Percentiles rank a stretch among this genome's conserved stretches.
Conservation (phyloP, 2,797 vertebrate species). For the Spondyliosoma cantharus region DNA sequence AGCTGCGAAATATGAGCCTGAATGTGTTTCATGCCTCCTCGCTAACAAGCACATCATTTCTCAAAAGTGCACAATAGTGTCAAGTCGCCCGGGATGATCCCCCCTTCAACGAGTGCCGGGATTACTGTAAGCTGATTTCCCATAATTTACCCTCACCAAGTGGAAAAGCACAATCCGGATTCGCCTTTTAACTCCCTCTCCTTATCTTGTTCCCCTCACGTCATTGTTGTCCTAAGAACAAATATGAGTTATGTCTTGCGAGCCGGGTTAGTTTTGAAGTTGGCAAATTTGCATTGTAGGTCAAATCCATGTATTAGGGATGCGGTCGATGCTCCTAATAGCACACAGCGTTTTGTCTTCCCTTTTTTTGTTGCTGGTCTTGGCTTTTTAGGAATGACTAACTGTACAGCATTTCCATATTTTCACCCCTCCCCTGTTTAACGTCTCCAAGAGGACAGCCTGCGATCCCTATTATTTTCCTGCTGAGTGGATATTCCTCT, state of each 20-base stretch:
- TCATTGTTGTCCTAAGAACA: conserved; percentile 75
- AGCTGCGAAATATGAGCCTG: conserved; percentile 45
- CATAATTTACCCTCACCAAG: conserved; percentile 83
- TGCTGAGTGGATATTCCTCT: conserved; percentile 55
- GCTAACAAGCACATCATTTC: conserved; percentile 83
- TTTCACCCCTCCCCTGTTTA: conserved; percentile 38
- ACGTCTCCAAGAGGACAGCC: conserved; percentile 52
- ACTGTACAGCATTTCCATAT: conserved; percentile 53
- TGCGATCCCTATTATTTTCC: conserved; percentile 62
- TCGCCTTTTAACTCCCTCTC: conserved; percentile 77
- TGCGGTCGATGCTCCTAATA: conserved; percentile 43
- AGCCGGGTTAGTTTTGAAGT: conserved; percentile 61
- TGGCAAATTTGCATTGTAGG: conserved; percentile 61
- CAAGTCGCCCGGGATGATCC: conserved; percentile 80
- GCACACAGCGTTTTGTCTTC: conserved; percentile 4
- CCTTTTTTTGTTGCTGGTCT: conserved; percentile 13
- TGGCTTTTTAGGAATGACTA: conserved; percentile 51
- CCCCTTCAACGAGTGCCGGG: conserved; percentile 78
- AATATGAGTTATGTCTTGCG: conserved; percentile 63
- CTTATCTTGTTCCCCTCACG: conserved; percentile 78
- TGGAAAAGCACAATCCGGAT: conserved; percentile 83
- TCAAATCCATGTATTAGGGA: conserved; percentile 35
- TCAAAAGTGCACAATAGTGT: conserved; percentile 84
- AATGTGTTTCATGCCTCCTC: conserved; percentile 66
- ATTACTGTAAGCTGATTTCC: conserved; percentile 86